A percentile compares a stretch with the other conserved stretches of the same genome.
phyloP scores from a whole-genome alignment of 2,888 invertebrate species.

The Myopa testacea region DNA sequence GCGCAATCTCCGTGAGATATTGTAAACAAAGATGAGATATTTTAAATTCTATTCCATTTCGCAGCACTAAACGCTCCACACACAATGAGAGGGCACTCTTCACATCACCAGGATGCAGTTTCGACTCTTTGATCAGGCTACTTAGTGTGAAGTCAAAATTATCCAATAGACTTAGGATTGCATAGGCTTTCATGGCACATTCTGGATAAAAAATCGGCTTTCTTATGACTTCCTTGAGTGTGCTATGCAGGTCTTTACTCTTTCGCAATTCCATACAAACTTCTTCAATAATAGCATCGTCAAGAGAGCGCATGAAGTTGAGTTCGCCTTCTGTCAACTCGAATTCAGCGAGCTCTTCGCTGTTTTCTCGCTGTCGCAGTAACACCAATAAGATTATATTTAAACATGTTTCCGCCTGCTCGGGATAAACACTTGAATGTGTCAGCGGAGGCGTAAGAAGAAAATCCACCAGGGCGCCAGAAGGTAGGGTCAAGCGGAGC shows the following conservation, averaged over 20 bases:
- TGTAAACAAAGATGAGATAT: constrained; percentile 53
- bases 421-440: constrained; percentile 49
- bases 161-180: constrained; percentile 53
- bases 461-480: constrained; percentile 50
- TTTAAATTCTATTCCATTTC: constrained; percentile 46
- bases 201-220: constrained; percentile 53
- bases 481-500: constrained; percentile 53
- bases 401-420: constrained; percentile 56
- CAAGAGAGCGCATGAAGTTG: constrained; percentile 51
- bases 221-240: constrained; percentile 46
- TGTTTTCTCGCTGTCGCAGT: constrained; percentile 4
- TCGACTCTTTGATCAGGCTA: constrained; percentile 49
- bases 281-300: constrained; percentile 38
- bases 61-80: constrained; percentile 54
- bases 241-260: constrained; percentile 46
- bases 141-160: constrained; percentile 52
- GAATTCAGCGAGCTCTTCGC: constrained; percentile 54
- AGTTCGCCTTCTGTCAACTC: constrained; percentile 51
- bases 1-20: constrained; percentile 54
- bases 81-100: constrained; percentile 59
- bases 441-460: constrained; percentile 49
- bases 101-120: constrained; percentile 52
- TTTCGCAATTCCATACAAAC: constrained; percentile 47
- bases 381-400: constrained; percentile 58
- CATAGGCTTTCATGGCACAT: constrained; percentile 54